Evolutionary conservation across 2,113 vertebrate genomes (phyloP), one percentile per base, ranked within the genome.

Genomic region (Cyanoramphus novaezelandiae): DNA sequence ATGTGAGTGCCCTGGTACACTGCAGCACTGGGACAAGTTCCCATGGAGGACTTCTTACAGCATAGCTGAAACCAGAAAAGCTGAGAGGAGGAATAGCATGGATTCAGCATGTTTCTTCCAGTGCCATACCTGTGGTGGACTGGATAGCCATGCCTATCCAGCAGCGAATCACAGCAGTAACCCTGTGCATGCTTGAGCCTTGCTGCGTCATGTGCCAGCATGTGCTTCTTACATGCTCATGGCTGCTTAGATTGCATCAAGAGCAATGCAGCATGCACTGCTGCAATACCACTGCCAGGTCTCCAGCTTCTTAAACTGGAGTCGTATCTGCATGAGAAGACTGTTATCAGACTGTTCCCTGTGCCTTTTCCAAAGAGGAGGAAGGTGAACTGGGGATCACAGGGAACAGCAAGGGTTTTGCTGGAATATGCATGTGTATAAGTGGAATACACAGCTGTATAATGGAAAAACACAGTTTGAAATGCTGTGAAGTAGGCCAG

Each of bases 401-500:
- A 60, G 37, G n/a, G 68, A 60, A 86, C 63, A 49, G 82, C 46
- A 84, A 29, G 11, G 65, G 43, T 28, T 68, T 81, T 65, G 86
- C 78, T 86, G 44, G 57, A 76, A 71, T 47, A 52, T 9, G 12
- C 76, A 79, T 35, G 28, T 67, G 77, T 75, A 0, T 33, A 41
- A 92, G 76, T 39, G 13, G 64, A 71, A 87, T 63, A 75, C 74
- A 39, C 60, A 79, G 74, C 80, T 84, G 86, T 53, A 81, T 17
- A 75, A 67, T 65, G 76, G 92, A 82, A 94, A 93, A 94, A 67
- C 86, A 88, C 39, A 37, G 80, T 93, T 91, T 80, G 68, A 96
- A 96, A 91, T 59, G 70, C 82, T 88, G 95, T 95, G 95, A 84
- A 95, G 75, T 33, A 81, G 85, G 68, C 55, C 86, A 64, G 92